Evolutionary conservation across 2,113 vertebrate species (phyloP).

Genomic region (Oenanthe melanoleuca): DNA sequence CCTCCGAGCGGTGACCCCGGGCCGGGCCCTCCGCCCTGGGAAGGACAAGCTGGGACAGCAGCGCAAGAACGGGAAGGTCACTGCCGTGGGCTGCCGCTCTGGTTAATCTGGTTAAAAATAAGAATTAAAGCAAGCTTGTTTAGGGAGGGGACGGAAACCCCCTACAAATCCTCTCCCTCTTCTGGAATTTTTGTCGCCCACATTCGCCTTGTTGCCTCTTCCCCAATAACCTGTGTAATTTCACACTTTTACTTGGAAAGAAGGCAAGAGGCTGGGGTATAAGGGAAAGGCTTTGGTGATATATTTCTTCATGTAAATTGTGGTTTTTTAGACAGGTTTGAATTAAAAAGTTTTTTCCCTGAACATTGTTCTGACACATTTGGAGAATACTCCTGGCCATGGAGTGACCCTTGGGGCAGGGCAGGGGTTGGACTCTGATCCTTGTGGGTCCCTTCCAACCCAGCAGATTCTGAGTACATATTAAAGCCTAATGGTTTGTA

Average conservation of each 20-base stretch:
- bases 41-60: neutral
- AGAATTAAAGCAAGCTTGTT: neutral
- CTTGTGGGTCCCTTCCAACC: neutral
- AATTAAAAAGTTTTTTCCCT: neutral
- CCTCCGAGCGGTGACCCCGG: neutral
- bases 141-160: neutral
- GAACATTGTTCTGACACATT: too few species aligned
- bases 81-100: accelerated
- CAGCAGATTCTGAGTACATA: neutral
- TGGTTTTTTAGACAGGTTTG: neutral
- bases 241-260: neutral
- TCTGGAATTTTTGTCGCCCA: neutral
- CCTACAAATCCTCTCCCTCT: neutral
- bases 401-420: neutral
- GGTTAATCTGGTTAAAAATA: neutral
- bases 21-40: neutral
- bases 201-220: neutral
- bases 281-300: neutral
- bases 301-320: neutral
- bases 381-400: neutral
- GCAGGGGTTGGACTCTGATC: too few species aligned
- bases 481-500: neutral
- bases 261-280: neutral
- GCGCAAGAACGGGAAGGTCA: neutral
- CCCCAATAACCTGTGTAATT: neutral